Evolutionary conservation across 2,797 vertebrate genomes (phyloP).

Genomic region (Schizothorax lantsangensis): DNA sequence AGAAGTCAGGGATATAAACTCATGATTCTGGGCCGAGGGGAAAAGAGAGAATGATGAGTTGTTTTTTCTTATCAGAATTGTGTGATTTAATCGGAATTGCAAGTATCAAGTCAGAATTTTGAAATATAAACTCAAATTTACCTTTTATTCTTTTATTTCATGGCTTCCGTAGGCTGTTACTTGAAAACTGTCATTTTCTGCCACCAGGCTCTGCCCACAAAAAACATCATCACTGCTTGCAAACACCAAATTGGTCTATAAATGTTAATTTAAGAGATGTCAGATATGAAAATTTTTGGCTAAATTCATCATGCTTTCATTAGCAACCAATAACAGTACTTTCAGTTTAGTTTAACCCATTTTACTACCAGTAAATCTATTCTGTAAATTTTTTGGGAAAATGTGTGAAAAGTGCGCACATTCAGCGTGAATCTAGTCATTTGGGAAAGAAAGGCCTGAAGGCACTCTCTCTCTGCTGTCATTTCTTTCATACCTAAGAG

Average conservation of each 20-base stretch:
- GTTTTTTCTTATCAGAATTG: too few relatives aligned
- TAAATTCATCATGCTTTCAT: neutral
- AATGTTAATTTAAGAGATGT: neutral
- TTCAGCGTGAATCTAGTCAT: neutral
- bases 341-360: neutral
- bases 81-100: too few relatives aligned
- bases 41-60: too few relatives aligned
- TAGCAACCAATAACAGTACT: too few relatives aligned
- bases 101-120: neutral
- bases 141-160: neutral
- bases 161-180: neutral
- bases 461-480: neutral
- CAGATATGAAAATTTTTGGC: neutral
- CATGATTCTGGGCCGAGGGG: too few relatives aligned
- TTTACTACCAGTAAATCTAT: neutral
- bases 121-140: neutral
- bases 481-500: conserved; percentile 30
- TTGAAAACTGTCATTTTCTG: neutral
- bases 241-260: neutral
- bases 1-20: too few relatives aligned
- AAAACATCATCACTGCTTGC: neutral
- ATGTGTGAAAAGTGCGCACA: neutral
- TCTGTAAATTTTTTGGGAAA: too few relatives aligned
- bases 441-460: conserved; percentile 12
- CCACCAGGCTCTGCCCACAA: neutral